Evolutionary conservation across 2,797 vertebrate species (phyloP).

Genomic region (Falco concolor): DNA sequence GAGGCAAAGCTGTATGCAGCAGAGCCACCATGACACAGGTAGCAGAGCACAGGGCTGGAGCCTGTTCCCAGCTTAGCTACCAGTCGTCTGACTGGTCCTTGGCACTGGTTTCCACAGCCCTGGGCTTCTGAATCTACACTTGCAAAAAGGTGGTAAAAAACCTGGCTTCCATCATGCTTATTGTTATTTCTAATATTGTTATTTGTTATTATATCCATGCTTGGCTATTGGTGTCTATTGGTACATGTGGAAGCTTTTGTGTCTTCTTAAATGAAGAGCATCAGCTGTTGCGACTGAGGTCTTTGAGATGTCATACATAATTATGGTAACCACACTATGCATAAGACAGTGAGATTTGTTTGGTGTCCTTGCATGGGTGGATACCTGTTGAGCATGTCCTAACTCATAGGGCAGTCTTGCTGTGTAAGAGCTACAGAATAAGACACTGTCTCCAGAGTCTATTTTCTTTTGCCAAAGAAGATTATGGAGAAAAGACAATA

Average conservation of each 20-base stretch:
- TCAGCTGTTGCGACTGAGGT: neutral
- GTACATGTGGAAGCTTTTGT: neutral
- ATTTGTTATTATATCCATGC: neutral
- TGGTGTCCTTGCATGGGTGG: neutral
- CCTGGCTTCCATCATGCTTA: neutral
- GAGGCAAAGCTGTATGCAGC: neutral
- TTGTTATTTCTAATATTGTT: neutral
- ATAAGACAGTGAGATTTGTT: neutral
- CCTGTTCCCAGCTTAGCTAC: neutral
- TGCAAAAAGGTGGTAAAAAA: neutral
- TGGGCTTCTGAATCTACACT: neutral
- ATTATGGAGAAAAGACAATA: neutral
- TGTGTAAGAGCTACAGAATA: neutral
- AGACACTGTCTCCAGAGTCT: neutral
- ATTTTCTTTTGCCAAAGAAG: neutral
- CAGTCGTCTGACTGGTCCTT: neutral
- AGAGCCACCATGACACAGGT: accelerated
- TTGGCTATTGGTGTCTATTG: neutral
- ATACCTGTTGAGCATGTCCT: neutral
- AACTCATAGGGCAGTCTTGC: neutral
- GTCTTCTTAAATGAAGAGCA: neutral
- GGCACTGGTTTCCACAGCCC: neutral
- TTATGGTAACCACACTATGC: neutral
- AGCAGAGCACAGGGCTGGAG: neutral
- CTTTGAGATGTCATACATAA: neutral